Evolutionary conservation across 2,797 vertebrate species (phyloP), one percentile per base, ranked within the genome.

Genomic region (Okamejei kenojei): DNA sequence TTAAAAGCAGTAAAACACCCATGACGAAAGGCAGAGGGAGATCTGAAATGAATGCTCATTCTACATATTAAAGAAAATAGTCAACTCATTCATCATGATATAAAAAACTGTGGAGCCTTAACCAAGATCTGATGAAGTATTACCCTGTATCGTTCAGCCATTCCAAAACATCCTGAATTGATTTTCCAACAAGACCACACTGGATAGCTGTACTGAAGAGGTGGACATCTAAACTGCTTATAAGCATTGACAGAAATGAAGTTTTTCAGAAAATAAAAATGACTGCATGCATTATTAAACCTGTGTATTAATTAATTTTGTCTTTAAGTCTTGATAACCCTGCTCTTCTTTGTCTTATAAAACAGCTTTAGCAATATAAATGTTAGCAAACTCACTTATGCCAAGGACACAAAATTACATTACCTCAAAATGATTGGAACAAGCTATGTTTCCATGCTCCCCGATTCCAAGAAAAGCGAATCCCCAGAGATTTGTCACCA

Each of bases 381-480:
- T n/a, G 11, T 86, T 86, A 61, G 4, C 4, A 63, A 35, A 29
- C 84, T 88, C 61, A 35, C 84, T 88, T 35, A 29, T 76, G 90
- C 15, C 35, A 19, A 90, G 63, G 65, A 15, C 10, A 9, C 63
- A 11, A 19, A 90, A 32, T 35, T 61, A 35, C 63, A 90, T 35
- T 90, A 65, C n/a, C 17, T 90, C 86, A 71, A 90, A 90, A 90
- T 68, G 68, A 90, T 65, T 71, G 32, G 86, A 68, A 29, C n/a
- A 68, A 63, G 23, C n/a, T 9, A 68, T 32, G 8, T 23, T 45
- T 90, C 32, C 32, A 90, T 21, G 71, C 19, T 68, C 32, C 65
- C 86, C 8, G 35, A 17, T 9, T 32, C 7, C 6, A 79, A 45
- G 5, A 81, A 81, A 81, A 4, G 19, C 38, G 65, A 90, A 32